Base-by-base conservation (phyloP, 2,888 invertebrate species). In the Erebia palarica region DNA sequence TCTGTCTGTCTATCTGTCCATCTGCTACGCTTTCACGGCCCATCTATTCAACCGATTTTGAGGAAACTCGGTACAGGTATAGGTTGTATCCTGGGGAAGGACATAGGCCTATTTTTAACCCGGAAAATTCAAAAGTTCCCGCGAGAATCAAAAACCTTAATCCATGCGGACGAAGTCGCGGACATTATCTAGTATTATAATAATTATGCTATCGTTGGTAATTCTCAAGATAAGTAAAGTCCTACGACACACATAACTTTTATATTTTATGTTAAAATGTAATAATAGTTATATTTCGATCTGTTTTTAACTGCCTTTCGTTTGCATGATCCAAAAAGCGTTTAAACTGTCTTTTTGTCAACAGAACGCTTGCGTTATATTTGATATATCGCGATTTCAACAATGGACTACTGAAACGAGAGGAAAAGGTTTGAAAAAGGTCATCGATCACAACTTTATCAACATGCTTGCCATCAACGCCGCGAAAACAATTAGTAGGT, bases 401-500 rank as follows among this genome's bases (percentile, higher is more conserved):
- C 76, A 78, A 75, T 77, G 75, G 70, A 68, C 70, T 68, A 72
- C 69, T 61, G 71, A 74, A 75, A 75, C 72, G 75, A 75, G 76
- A 76, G 55, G 77, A 77, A 81, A 84, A 83, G 83, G 82, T 82
- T 84, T 84, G 88, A 91, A 90, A 89, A 89, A 83, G 88, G 81
- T 90, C 90, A 86, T 92, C 85, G 84, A 91, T 92, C 91, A 92
- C 84, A 73, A 84, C 85, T 87, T 84, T 91, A 91, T 92, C 92
- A 90, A 89, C 91, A 86, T 82, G 84, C 79, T 81, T 81, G 85
- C 84, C 87, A 84, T 88, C 88, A 86, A 88, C 86, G 88, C 89
- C 88, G 86, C 88, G 91, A 91, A 91, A 91, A 91, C 89, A 92
- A 92, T 92, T 90, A 91, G 88, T 89, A 88, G 86, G 88, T 89